Evolutionary conservation across 2,888 invertebrate genomes (phyloP).

Genomic region (Cyclophora punctaria): DNA sequence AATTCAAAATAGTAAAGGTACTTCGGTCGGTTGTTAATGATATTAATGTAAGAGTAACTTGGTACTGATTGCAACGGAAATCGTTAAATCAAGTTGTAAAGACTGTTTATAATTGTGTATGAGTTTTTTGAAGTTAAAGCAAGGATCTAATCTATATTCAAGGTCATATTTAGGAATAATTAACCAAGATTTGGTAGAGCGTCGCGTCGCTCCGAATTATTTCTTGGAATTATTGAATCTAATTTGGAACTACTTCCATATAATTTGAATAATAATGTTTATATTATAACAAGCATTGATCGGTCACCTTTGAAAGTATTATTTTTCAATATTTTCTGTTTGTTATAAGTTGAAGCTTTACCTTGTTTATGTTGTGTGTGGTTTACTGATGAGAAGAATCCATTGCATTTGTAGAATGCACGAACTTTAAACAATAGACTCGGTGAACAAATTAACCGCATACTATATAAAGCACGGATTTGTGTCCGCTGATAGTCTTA

Average conservation of each 20-base stretch:
- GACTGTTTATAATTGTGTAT: constrained; percentile 2
- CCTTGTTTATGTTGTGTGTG: too few relatives aligned
- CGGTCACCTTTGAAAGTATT: not conserved
- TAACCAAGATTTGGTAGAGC: constrained; percentile 22
- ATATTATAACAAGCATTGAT: constrained; percentile 4
- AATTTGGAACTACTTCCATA: constrained; percentile 22
- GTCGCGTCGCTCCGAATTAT: constrained; percentile 15
- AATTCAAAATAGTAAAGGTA: not conserved
- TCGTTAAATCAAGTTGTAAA: too few relatives aligned
- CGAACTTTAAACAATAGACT: constrained; percentile 16
- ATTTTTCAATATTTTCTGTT: too few relatives aligned
- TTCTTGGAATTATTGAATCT: constrained; percentile 15
- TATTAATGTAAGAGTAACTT: too few relatives aligned
- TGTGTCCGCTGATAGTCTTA: constrained; percentile 40
- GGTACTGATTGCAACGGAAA: too few relatives aligned
- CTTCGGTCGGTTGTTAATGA: too few relatives aligned
- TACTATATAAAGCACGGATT: constrained; percentile 31
- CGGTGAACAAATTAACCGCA: constrained; percentile 21
- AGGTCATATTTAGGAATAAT: constrained; percentile 20
- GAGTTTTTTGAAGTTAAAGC: constrained; percentile 17
- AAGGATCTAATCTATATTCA: constrained; percentile 21
- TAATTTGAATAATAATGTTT: constrained; percentile 20
- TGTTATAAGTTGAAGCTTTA: too few relatives aligned
- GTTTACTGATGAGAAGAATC: too few relatives aligned
- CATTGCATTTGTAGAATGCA: constrained; percentile 1